A percentile compares a stretch with the other conserved stretches of the same genome.
These are phyloP conservation scores for Exocentrus adspersus DNA, from an alignment of 2,888 invertebrate genomes.

Conservation along the genomic window DNA sequence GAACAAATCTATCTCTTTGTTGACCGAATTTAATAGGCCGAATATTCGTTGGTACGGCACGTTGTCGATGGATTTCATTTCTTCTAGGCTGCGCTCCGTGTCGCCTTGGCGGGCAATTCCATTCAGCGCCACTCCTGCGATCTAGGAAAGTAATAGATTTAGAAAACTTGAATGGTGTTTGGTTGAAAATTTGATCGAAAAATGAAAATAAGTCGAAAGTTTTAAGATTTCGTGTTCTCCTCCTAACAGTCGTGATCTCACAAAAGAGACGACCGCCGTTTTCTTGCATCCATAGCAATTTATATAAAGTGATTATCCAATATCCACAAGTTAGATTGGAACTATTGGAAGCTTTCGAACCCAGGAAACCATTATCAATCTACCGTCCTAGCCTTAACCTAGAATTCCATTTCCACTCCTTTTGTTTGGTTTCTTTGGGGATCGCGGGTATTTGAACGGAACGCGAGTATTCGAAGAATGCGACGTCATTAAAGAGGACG, in stretches of 20 bases:
- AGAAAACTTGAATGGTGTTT: too few relatives aligned
- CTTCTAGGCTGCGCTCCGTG: constrained; percentile 74
- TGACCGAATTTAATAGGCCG: constrained; percentile 77
- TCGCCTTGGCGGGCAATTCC: constrained; percentile 80
- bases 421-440: neutral
- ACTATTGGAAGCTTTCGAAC: neutral
- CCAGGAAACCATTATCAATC: neutral
- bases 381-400: neutral
- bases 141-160: constrained; percentile 72
- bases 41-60: constrained; percentile 82
- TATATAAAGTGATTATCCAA: too few relatives aligned
- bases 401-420: constrained; percentile 1
- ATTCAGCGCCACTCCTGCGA: constrained; percentile 81
- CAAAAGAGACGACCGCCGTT: too few relatives aligned
- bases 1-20: constrained; percentile 76
- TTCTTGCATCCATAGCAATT: too few relatives aligned
- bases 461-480: neutral
- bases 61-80: constrained; percentile 74
- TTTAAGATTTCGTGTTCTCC: too few relatives aligned
- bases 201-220: too few relatives aligned
- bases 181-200: too few relatives aligned
- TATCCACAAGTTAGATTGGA: too few relatives aligned
- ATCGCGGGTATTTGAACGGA: too few relatives aligned
- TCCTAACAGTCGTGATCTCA: too few relatives aligned
- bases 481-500: constrained; percentile 2